Base-by-base conservation (phyloP, 2,888 invertebrate species). In the Oscheius sp. region DNA sequence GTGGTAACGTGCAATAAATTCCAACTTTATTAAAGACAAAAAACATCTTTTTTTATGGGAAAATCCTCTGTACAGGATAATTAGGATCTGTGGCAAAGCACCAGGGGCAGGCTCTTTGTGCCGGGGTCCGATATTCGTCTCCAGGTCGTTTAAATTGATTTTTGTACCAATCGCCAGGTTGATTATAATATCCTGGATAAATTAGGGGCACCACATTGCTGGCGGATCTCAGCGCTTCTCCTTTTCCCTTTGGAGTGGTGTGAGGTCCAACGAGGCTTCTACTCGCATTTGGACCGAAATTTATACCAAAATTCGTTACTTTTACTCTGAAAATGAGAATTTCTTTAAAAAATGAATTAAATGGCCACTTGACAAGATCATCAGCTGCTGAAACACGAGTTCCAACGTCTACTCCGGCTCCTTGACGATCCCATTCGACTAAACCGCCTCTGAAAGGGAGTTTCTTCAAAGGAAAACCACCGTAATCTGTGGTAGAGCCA, bases 31-130 rank as follows among this genome's bases (percentile, higher is more conserved):
- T 12, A 45, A 16, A 12, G 16, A 9, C 45, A 45, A 45, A 12
- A 45, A 45, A 9, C 16, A 12, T 45, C 16, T 45, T 52, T 52
- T 52, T 16, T 59, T 52, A 70, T 1, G 70, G 70, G n/a, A 58
- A 70, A 1, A 69, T 7, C 41, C 49, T 61, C 18, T 80, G 72
- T 0, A 76, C 76, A 1, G 78, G 80, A 68, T 80, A 78, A 0
- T 69, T 72, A 0, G 78, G 58, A 25, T 82, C 82, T 0, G 78
- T 78, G 23, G 79, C 84, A 35, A 78, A 83, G 35, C 84, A 84
- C 84, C 84, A 84, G 0, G 84, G 84, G 74, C 83, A 84, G 2
- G 83, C 84, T 61, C 77, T 56, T 29, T 83, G 81, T 25, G 76
- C 63, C 45, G 78, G 74, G 6, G 84, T 84, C 27, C 81, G 75